Conservation (phyloP, 1,140 invertebrate species). For the Drosophila pallidifrons region DNA sequence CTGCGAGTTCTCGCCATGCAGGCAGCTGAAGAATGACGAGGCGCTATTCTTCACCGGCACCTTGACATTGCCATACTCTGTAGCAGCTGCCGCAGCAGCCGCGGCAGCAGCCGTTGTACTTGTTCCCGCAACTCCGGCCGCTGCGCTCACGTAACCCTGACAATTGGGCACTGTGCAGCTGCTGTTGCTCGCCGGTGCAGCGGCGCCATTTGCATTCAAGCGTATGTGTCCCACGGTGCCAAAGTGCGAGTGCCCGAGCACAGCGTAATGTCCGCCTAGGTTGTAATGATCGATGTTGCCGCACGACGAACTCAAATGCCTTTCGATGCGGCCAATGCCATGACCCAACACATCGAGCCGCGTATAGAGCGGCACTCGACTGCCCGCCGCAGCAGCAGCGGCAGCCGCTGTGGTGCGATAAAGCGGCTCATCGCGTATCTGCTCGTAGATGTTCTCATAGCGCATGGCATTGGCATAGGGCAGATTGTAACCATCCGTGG, state of each 20-base stretch:
- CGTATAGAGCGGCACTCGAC: constrained; percentile 86
- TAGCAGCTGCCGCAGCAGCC: constrained; percentile 13
- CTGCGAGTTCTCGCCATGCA: constrained; percentile 84
- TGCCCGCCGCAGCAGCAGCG: constrained; percentile 61
- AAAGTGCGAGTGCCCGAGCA: constrained; percentile 82
- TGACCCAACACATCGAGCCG: constrained; percentile 86
- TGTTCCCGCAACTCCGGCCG: neutral
- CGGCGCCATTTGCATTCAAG: constrained; percentile 65
- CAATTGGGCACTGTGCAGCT: constrained; percentile 69
- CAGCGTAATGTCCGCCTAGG: constrained; percentile 82
- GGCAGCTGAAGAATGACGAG: constrained; percentile 82
- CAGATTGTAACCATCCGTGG: constrained; percentile 81
- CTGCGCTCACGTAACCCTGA: constrained; percentile 51
- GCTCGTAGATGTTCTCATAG: constrained; percentile 86
- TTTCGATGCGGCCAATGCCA: constrained; percentile 87
- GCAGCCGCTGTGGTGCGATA: constrained; percentile 60
- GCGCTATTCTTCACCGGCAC: constrained; percentile 80
- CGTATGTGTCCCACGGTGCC: constrained; percentile 83
- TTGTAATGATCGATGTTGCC: constrained; percentile 87
- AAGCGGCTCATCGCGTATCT: constrained; percentile 85
- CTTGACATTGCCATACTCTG: constrained; percentile 63
- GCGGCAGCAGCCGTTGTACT: constrained; percentile 29
- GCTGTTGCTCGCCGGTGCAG: constrained; percentile 9
- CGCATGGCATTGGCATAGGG: constrained; percentile 63
- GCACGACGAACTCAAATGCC: constrained; percentile 86